Evolutionary conservation across 2,888 invertebrate genomes (phyloP).

Genomic region (Rhagium mordax): DNA sequence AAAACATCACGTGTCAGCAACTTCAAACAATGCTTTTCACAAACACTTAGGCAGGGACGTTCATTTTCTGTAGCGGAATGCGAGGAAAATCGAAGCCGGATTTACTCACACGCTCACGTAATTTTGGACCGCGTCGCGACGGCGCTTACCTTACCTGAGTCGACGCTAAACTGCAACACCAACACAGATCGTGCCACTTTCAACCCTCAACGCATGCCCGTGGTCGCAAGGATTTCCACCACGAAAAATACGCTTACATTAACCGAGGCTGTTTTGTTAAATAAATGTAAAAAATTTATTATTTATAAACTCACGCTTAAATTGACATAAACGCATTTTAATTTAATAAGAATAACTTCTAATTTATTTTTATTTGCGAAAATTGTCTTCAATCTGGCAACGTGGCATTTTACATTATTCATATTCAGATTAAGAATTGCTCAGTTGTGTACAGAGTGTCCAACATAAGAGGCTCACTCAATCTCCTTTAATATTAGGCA

Average conservation of each 20-base stretch:
- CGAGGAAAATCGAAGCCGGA: slow-evolving; percentile 10
- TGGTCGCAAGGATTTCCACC: slow-evolving; percentile 40
- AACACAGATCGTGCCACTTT: slow-evolving; percentile 1
- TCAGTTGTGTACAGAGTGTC: no score
- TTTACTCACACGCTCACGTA: slow-evolving; percentile 30
- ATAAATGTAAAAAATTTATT: no score
- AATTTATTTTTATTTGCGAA: no score
- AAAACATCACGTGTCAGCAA: not conserved
- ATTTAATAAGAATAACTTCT: no score
- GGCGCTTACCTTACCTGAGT: slow-evolving; percentile 26
- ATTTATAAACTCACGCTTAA: no score
- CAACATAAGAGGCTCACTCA: no score
- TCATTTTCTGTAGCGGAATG: slow-evolving; percentile 23
- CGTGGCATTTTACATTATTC: no score
- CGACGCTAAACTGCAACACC: slow-evolving; percentile 39
- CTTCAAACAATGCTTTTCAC: not conserved
- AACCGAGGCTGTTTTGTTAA: not conserved
- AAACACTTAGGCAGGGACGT: slow-evolving; percentile 15
- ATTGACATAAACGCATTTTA: no score
- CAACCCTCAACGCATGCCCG: slow-evolving; percentile 48
- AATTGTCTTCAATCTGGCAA: no score
- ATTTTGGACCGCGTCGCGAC: slow-evolving; percentile 33
- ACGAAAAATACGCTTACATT: not conserved
- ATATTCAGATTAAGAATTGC: no score
- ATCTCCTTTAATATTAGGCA: no score